Evolutionary conservation across 92 coral and sea anemone species (phyloP).

Genomic region (Porites rus): DNA sequence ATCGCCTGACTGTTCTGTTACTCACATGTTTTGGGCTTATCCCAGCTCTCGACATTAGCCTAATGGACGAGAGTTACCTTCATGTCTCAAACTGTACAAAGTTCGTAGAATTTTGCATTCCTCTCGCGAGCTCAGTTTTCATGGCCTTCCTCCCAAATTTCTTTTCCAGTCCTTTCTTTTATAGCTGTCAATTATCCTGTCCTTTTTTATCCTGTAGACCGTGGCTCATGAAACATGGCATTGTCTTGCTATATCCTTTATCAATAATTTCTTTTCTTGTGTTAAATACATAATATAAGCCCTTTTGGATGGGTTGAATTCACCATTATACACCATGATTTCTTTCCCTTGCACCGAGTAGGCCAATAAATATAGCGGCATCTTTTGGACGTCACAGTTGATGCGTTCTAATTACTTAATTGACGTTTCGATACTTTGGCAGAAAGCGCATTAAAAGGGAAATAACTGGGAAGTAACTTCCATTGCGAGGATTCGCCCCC

Average conservation of each 20-base stretch:
- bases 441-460: no score
- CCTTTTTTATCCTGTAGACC: not conserved
- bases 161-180: not conserved
- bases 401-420: no score
- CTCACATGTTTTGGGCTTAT: conserved; percentile 15
- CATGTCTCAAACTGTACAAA: conserved; percentile 1
- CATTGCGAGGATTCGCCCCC: no score
- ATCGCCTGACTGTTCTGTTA: conserved; percentile 34
- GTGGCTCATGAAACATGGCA: conserved; percentile 1
- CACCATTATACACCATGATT: conserved; percentile 12
- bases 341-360: not conserved
- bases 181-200: not conserved
- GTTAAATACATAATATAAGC: conserved; percentile 9
- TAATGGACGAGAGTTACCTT: conserved; percentile 31
- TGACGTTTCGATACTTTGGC: no score
- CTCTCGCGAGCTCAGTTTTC: conserved; percentile 24
- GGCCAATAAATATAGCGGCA: no score
- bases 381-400: no score
- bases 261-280: not conserved
- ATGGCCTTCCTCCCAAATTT: conserved; percentile 31
- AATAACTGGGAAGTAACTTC: no score
- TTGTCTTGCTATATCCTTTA: not conserved
- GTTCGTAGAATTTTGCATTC: conserved; percentile 35
- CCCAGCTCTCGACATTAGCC: conserved; percentile 32
- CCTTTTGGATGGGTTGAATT: conserved; percentile 2